Base-by-base conservation (phyloP, 2,888 invertebrate genomes). In the Carabus problematicus region DNA sequence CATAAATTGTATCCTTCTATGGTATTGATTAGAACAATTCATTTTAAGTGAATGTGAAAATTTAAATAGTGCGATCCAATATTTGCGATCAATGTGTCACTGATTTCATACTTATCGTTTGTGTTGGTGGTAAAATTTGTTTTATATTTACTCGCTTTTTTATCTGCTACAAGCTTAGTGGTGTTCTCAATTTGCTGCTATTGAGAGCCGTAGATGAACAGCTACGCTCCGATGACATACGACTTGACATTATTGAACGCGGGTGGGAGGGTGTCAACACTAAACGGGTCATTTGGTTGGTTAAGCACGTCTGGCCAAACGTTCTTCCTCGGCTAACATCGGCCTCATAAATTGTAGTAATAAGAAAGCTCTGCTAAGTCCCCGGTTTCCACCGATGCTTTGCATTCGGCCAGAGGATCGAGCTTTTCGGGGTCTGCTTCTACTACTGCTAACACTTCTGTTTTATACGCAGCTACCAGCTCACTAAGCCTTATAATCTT, bases 401-500 rank as follows among this genome's bases (percentile, higher is more conserved):
- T 18, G 29, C 39, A 11, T 29, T 45, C n/a, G 45, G 11, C 14
- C 39, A 14, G 39, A 39, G 54, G 12, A 18, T 54, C 54, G 14
- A 18, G 14, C 39, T 8, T 8, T n/a, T 8, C 11, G 18, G 29
- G 56, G 56, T 56, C 19, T 54, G 29, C 11, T 56, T 8, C 16
- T 52, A 14, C 52, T 47, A 12, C 9, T 16, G 52, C 19, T 18
- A 52, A 52, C 52, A 19, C 52, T 29, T 29, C 29, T 29, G 29
- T 29, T 29, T 29, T 29, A 29, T 29, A 29, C 29, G 2, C 29
- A 3, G 29, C 29, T 29, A 29, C 29, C 6, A 29, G 29, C 29
- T 29, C 29, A 29, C 12, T 76, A 77, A 77, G 75, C 77, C 74
- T 75, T 76, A 75, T 76, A 77, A 77, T 76, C 77, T 75, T 72